Evolutionary conservation across 2,113 vertebrate genomes (phyloP).

Genomic region (Larimichthys crocea): DNA sequence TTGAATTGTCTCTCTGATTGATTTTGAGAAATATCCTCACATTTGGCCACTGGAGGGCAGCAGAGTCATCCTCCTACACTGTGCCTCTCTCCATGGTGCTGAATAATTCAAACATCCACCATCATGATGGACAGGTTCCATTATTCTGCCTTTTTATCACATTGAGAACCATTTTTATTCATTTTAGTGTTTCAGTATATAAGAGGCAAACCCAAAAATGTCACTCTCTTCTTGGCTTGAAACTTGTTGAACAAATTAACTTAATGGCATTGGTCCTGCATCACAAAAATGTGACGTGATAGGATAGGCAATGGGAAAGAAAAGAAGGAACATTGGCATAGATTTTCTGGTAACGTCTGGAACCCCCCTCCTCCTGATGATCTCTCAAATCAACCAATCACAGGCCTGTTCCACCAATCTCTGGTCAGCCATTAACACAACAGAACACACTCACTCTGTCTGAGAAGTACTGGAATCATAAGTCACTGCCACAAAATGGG

Average conservation of each 20-base stretch:
- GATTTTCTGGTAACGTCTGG: not conserved
- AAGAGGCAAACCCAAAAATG: not conserved
- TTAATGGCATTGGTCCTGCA: not conserved
- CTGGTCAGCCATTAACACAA: conserved; percentile 10
- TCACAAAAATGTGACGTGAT: conserved; percentile 9
- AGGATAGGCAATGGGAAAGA: not conserved
- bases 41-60: conserved; percentile 48
- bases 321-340: not conserved
- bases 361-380: not conserved
- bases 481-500: conserved; percentile 2
- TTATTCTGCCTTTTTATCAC: not conserved
- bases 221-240: not conserved
- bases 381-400: conserved; percentile 5
- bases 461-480: not conserved
- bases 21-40: not conserved
- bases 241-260: not conserved
- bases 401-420: not conserved
- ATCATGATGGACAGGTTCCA: not conserved
- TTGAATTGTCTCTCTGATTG: not conserved
- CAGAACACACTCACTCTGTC: not conserved
- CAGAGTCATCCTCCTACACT: not conserved
- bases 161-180: not conserved
- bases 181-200: not conserved
- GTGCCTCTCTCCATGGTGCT: conserved; percentile 35
- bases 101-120: not conserved